phyloP scores from a whole-genome alignment of 2,113 vertebrate genomes.

The Podilymbus podiceps region DNA sequence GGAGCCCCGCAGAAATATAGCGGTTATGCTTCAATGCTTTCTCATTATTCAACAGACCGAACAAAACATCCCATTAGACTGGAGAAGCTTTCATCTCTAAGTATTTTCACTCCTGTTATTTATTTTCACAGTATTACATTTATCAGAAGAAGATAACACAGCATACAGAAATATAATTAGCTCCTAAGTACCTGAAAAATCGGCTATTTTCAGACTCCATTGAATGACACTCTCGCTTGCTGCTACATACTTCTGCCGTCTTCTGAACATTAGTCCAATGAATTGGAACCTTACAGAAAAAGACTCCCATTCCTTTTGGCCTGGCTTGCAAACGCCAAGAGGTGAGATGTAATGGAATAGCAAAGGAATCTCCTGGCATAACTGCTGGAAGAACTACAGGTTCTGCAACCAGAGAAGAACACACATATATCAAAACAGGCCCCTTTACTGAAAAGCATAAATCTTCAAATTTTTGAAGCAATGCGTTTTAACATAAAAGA shows the following conservation, averaged over 20 bases:
- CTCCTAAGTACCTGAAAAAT: slow-evolving; percentile 84
- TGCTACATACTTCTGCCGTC: slow-evolving; percentile 86
- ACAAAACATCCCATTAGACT: background rate
- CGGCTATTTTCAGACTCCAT: slow-evolving; percentile 88
- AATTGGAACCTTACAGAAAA: slow-evolving; percentile 95
- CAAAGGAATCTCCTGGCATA: slow-evolving; percentile 88
- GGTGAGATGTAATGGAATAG: slow-evolving; percentile 91
- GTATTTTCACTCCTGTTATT: background rate
- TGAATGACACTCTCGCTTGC: slow-evolving; percentile 91
- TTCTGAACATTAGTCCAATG: slow-evolving; percentile 95
- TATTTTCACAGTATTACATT: background rate
- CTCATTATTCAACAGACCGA: background rate
- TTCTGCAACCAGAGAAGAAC: slow-evolving; percentile 76
- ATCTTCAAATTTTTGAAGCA: background rate
- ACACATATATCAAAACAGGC: background rate
- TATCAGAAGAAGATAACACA: background rate
- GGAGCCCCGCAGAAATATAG: background rate
- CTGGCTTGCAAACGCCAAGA: slow-evolving; percentile 95
- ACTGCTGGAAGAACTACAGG: slow-evolving; percentile 92
- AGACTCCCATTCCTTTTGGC: slow-evolving; percentile 90
- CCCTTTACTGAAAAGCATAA: background rate
- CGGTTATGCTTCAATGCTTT: background rate
- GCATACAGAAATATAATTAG: background rate
- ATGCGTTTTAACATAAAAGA: fast-evolving
- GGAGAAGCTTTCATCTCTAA: background rate